Percentiles rank a stretch among this genome's conserved stretches.
These are phyloP conservation scores for Laticauda colubrina DNA, from an alignment of 2,113 vertebrate species.

Conservation along the genomic window DNA sequence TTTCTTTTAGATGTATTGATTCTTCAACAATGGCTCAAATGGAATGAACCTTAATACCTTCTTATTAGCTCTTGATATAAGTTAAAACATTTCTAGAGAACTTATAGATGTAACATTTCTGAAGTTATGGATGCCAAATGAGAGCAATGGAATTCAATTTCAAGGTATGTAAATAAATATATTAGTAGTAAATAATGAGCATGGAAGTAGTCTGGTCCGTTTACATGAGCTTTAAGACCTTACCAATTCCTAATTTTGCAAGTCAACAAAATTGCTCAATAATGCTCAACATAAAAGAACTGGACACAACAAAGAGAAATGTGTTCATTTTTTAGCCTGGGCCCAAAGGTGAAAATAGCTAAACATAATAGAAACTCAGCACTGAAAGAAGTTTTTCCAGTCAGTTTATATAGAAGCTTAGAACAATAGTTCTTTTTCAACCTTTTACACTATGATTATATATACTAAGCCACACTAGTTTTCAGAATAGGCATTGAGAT, in stretches of 20 bases:
- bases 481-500: background rate
- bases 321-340: background rate
- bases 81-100: background rate
- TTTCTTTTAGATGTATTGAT: background rate
- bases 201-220: background rate
- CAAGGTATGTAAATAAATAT: background rate
- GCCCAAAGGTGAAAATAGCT: background rate
- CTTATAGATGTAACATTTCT: background rate
- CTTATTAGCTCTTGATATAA: background rate
- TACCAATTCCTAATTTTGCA: background rate
- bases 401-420: background rate
- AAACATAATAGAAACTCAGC: background rate
- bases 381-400: background rate
- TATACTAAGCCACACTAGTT: background rate
- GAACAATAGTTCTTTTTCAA: background rate
- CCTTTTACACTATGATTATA: background rate
- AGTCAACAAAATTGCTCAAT: background rate
- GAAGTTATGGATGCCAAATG: background rate
- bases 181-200: background rate
- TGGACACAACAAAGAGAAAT: background rate
- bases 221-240: background rate
- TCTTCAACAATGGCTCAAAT: background rate
- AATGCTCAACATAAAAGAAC: background rate
- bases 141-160: background rate
- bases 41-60: background rate